phyloP scores from a whole-genome alignment of 30 jellyfish, hydroid and myxozoan species.

The Pseudorhiza aurosa region DNA sequence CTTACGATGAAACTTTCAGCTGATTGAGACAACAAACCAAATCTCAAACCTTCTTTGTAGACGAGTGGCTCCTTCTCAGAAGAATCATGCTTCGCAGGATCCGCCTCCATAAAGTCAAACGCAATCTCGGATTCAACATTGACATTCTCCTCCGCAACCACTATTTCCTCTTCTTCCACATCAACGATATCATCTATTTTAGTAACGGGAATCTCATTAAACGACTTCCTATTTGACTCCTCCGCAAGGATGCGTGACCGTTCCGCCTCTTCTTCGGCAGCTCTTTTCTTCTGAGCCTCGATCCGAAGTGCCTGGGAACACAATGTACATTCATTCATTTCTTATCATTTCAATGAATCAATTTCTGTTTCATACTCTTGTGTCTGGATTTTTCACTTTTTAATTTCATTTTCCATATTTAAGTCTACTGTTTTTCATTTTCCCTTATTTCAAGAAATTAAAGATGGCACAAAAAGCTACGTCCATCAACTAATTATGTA shows the following conservation, averaged over 20 bases:
- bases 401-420: no score
- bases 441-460: no score
- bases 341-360: no score
- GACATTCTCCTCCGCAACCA: conserved; percentile 48
- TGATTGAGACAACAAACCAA: no score
- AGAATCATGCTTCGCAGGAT: neutral
- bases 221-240: neutral
- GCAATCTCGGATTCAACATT: conserved; percentile 62
- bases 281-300: conserved; percentile 47
- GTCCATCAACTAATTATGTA: no score
- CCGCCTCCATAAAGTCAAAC: conserved; percentile 58
- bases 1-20: no score
- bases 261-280: conserved; percentile 61
- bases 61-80: neutral
- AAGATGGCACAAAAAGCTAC: no score
- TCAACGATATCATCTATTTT: neutral
- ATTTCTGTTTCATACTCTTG: no score
- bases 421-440: no score
- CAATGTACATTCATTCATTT: no score
- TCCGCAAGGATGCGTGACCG: conserved; percentile 23
- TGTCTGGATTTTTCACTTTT: no score
- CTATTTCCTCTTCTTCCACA: conserved; percentile 38
- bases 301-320: conserved; percentile 42
- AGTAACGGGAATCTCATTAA: conserved; percentile 1
- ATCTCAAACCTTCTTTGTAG: neutral